These are phyloP conservation scores for Osmoderma eremita DNA, from an alignment of 2,888 invertebrate genomes.

Conservation along the genomic window DNA sequence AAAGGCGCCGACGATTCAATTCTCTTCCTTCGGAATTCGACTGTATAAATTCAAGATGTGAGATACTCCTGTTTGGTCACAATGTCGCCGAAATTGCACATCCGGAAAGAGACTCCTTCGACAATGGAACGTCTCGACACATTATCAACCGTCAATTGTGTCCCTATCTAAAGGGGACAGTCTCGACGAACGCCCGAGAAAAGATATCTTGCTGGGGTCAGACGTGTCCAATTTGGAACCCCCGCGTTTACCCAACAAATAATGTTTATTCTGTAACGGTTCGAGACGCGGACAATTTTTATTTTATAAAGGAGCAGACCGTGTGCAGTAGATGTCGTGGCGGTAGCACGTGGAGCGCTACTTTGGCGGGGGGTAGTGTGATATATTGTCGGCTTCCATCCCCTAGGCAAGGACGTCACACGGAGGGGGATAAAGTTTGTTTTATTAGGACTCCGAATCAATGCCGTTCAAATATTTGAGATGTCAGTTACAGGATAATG, in stretches of 20 bases:
- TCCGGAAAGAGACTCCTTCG: slow-evolving; percentile 30
- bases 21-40: slow-evolving; percentile 4
- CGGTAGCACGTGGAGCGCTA: background rate
- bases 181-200: slow-evolving; percentile 1
- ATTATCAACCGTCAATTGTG: slow-evolving; percentile 39
- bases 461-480: slow-evolving; percentile 28
- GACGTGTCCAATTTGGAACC: slow-evolving; percentile 42
- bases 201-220: slow-evolving; percentile 39
- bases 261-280: slow-evolving; percentile 37
- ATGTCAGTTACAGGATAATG: slow-evolving; percentile 33
- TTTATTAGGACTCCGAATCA: slow-evolving; percentile 30
- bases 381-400: too few relatives aligned
- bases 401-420: too few relatives aligned
- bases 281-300: slow-evolving; percentile 15
- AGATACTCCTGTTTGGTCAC: slow-evolving; percentile 18
- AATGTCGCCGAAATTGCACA: slow-evolving; percentile 27
- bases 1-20: slow-evolving; percentile 6
- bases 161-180: background rate
- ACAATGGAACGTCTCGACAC: slow-evolving; percentile 30
- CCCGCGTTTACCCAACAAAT: slow-evolving; percentile 41
- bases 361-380: background rate
- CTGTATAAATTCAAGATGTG: slow-evolving; percentile 11
- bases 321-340: background rate
- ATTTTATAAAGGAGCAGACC: slow-evolving; percentile 5
- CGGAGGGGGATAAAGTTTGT: slow-evolving; percentile 10